A percentile compares a stretch with the other conserved stretches of the same genome.
Conservation (phyloP, 2,797 vertebrate species). For the Spondyliosoma cantharus region DNA sequence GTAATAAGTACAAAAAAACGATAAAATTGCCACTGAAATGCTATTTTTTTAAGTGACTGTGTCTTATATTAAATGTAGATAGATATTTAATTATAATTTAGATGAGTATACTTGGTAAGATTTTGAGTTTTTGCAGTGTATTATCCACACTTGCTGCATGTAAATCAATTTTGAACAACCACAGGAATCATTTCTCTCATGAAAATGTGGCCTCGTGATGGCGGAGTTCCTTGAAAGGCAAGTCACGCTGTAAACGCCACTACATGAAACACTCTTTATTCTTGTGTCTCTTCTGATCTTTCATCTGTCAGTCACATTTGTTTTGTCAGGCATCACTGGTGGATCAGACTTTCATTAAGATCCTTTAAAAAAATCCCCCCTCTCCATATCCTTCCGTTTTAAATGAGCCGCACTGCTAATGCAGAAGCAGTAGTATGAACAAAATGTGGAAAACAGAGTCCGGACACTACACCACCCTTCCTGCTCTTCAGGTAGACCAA, state of each 20-base stretch:
- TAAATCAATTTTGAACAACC: neutral
- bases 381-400: neutral
- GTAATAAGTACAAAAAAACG: too few relatives aligned
- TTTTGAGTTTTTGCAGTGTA: neutral
- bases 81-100: too few relatives aligned
- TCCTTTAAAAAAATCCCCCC: neutral
- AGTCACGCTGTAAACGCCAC: neutral
- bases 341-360: neutral
- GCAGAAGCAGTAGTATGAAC: neutral
- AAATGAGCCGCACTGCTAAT: neutral
- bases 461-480: conserved; percentile 28
- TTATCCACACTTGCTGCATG: neutral
- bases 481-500: conserved; percentile 40
- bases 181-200: neutral
- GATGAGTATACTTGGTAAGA: too few relatives aligned
- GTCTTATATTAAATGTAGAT: too few relatives aligned
- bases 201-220: conserved; percentile 10
- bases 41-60: too few relatives aligned
- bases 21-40: too few relatives aligned
- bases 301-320: neutral
- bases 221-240: conserved; percentile 11
- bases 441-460: conserved; percentile 29
- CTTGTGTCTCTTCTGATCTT: neutral
- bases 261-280: neutral
- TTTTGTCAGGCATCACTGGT: neutral